Evolutionary conservation across 2,888 invertebrate genomes (phyloP), one percentile per base, ranked within the genome.

Genomic region (Diabrotica balteata): DNA sequence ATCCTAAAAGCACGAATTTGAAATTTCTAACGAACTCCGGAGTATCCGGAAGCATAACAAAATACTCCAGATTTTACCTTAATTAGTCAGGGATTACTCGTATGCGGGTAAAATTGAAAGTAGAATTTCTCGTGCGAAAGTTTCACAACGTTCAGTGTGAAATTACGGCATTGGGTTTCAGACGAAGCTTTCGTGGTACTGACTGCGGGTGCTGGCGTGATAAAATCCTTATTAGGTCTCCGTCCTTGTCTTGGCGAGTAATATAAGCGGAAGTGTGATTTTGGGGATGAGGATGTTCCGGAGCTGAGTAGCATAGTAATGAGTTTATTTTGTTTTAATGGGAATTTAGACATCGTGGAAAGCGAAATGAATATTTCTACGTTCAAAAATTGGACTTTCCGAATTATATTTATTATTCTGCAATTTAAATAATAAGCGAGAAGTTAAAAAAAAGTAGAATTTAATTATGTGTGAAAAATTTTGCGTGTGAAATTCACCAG

Each of bases 51-150:
- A 17, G 32, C 8, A 52, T 5, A 9, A 32, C 52, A 8, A 32
- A 52, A 43, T 42, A 52, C 17, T 32, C 52, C 53, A 43, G 53
- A 53, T 50, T 50, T 50, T 59, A 50, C 59, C 50, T 43, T n/a
- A 43, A 59, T 59, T 59, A 49, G 32, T 9, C n/a, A 7, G 50
- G 50, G 22, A 59, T 59, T 59, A 52, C 44, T 43, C 52, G 51
- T 60, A 60, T 60, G 60, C 60, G 60, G 60, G 60, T 52, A 51
- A 52, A 60, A 60, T 60, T 60, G 60, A 60, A 60, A 51, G 44
- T 60, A 17, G 44, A 57, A 43, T 57, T 57, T 60, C 52, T 45
- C 60, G 47, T 51, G 60, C 60, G 60, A 60, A 60, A 46, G 45
- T 60, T 60, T 60, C 44, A 45, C 44, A 60, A 45, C 10, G 17